These are phyloP conservation scores for Drosophila ananassae DNA, from an alignment of 1,140 invertebrate species.

Conservation along the genomic window DNA sequence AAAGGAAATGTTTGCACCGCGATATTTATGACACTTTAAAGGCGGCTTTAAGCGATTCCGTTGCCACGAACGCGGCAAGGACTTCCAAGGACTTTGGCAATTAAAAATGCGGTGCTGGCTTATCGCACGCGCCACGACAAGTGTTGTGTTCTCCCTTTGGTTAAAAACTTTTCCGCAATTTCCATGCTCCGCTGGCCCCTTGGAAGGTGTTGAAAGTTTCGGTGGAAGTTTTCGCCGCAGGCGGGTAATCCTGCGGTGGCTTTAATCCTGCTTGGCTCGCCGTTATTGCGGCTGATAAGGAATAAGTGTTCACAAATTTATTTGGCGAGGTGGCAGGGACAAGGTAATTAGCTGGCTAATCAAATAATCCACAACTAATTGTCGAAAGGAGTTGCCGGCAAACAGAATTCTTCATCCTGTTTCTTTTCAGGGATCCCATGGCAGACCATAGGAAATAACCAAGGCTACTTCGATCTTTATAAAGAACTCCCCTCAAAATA, in stretches of 20 bases:
- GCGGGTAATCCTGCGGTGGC: constrained; percentile 27
- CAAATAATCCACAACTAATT: constrained; percentile 69
- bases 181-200: constrained; percentile 26
- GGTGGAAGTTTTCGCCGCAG: constrained; percentile 56
- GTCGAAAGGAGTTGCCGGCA: constrained; percentile 13
- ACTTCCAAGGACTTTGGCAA: constrained; percentile 57
- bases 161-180: constrained; percentile 61
- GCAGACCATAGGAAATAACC: background rate
- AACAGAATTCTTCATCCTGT: background rate
- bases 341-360: constrained; percentile 73
- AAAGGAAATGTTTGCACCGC: constrained; percentile 52
- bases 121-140: constrained; percentile 72
- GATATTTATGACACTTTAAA: constrained; percentile 77
- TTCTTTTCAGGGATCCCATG: background rate
- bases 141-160: constrained; percentile 36
- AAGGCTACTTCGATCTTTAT: background rate
- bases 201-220: constrained; percentile 73
- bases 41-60: constrained; percentile 37
- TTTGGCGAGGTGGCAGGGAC: constrained; percentile 40
- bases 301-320: constrained; percentile 68
- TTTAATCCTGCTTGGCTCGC: constrained; percentile 67
- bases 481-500: background rate
- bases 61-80: constrained; percentile 15
- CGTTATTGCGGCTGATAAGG: constrained; percentile 66
- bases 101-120: constrained; percentile 74